These are phyloP conservation scores for Leucoraja ocellata DNA, from an alignment of 2,797 vertebrate genomes.

Conservation along the genomic window DNA sequence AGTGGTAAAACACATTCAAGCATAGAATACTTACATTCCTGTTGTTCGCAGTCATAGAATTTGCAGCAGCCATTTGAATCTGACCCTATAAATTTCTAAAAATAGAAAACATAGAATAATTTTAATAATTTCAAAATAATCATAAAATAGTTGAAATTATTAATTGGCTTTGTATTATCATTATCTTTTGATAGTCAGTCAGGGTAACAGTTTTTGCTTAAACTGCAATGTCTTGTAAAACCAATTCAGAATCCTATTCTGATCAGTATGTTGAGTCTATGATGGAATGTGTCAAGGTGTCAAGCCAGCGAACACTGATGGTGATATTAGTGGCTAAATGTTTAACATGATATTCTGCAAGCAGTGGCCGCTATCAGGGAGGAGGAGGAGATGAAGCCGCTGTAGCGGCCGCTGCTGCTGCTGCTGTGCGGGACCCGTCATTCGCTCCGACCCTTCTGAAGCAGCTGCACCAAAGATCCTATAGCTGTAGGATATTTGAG, in stretches of 20 bases:
- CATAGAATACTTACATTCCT: background rate
- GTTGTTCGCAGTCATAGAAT: background rate
- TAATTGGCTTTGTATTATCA: background rate
- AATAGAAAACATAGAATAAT: background rate
- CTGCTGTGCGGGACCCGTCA: too few relatives aligned
- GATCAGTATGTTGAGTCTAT: background rate
- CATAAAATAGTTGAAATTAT: background rate
- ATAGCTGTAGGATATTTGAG: too few relatives aligned
- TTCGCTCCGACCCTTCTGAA: too few relatives aligned
- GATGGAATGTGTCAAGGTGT: background rate
- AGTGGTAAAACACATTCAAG: background rate
- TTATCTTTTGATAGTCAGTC: background rate
- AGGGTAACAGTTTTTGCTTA: background rate
- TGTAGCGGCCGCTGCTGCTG: too few relatives aligned
- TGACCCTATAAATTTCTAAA: background rate
- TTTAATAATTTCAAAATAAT: background rate
- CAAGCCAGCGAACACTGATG: background rate
- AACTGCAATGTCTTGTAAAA: background rate
- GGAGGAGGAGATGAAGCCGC: too few relatives aligned
- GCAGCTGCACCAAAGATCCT: too few relatives aligned
- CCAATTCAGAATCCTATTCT: background rate
- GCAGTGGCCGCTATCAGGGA: too few relatives aligned
- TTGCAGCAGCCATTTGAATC: background rate
- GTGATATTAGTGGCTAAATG: background rate
- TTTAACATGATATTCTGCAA: background rate